phyloP scores from a whole-genome alignment of 2,797 vertebrate genomes.

The Enoplosus armatus region DNA sequence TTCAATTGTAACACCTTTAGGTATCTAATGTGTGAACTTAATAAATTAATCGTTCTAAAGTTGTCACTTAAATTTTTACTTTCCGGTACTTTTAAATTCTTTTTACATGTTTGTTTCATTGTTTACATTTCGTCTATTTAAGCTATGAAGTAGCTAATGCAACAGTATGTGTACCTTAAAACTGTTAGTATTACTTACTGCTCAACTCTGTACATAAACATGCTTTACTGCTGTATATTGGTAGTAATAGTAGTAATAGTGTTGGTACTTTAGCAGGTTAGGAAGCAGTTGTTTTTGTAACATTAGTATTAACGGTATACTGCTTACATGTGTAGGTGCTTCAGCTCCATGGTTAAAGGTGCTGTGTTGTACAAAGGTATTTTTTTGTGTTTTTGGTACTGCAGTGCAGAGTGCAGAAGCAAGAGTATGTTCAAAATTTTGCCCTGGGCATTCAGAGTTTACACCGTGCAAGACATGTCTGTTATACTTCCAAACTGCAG shows the following conservation, averaged over 20 bases:
- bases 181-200: background rate
- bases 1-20: background rate
- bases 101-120: background rate
- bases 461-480: constrained; percentile 4
- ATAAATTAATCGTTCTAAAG: background rate
- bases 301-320: background rate
- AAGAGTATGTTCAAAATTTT: constrained; percentile 1
- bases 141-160: background rate
- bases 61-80: background rate
- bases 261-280: background rate
- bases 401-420: constrained; percentile 10
- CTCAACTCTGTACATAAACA: background rate
- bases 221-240: background rate
- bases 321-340: background rate
- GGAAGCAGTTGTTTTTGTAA: background rate
- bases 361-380: background rate
- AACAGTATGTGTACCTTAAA: background rate
- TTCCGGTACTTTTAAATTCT: background rate
- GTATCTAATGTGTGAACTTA: background rate
- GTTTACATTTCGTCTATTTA: background rate
- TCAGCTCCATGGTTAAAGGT: background rate
- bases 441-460: constrained; percentile 24
- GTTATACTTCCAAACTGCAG: constrained; percentile 7
- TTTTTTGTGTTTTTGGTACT: background rate
- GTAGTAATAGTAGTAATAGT: background rate